Base-by-base conservation (phyloP, 2,113 vertebrate species). In the Tachysurus vachellii region DNA sequence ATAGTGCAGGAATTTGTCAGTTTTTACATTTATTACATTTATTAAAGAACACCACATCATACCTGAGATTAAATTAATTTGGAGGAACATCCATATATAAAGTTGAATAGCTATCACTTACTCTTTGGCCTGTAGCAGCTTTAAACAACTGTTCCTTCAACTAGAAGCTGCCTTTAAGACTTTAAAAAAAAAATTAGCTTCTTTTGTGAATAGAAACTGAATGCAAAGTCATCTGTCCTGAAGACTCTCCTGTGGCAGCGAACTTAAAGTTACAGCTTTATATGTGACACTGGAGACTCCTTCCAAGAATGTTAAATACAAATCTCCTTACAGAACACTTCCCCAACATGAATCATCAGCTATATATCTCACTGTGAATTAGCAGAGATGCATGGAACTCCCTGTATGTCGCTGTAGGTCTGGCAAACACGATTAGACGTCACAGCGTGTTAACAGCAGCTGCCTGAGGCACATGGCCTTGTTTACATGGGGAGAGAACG, bases 361-460 rank as follows among this genome's bases (percentile, higher is more conserved):
- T 26, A 61, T 36, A 81, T 61, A 23, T 14, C 31, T 61, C 31
- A 1, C 79, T 81, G 19, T 61, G 5, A 81, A 12, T 61, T 42
- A 54, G 82, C 17, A 54, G 79, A 64, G 73, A 42, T 7, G 56
- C 61, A 19, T 12, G 26, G 71, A 79, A 83, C 88, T 89, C 28
- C 84, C 86, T 59, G 57, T 86, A 73, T 42, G 23, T 47, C 13
- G 17, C 82, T 66, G 59, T 90, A 88, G 82, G 86, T 91, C 85
- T 88, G 90, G 85, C 77, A 86, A 86, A 89, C 84, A 70, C 47
- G 80, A 90, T 90, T 83, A 85, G 82, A 87, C 71, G 23, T 85
- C 86, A 88, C 86, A 87, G 53, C 36, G 68, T 80, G 86, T 91
- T 80, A 88, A 87, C 70, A 75, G 83, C 76, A 79, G 71, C 66